Conservation (phyloP, 2,797 vertebrate species). For the Acanthurus tractus region DNA sequence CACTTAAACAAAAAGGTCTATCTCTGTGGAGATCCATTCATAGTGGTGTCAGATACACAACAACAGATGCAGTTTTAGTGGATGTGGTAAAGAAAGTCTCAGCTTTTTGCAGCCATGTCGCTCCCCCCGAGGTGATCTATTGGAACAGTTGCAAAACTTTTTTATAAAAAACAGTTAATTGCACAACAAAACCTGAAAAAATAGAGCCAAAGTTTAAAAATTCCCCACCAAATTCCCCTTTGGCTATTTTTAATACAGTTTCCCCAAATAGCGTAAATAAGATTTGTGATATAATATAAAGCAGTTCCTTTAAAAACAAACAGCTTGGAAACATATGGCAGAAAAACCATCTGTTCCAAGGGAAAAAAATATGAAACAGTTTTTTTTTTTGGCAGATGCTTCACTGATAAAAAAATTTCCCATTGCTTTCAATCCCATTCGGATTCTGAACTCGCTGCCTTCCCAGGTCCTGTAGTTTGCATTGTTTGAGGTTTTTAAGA, state of each 20-base stretch:
- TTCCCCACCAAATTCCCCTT: too few relatives aligned
- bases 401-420: slow-evolving; percentile 19
- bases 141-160: too few relatives aligned
- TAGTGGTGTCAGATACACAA: too few relatives aligned
- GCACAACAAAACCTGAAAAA: too few relatives aligned
- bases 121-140: too few relatives aligned
- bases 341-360: slow-evolving; percentile 4
- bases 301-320: neutral
- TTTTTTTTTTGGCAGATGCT: slow-evolving; percentile 23
- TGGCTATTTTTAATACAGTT: neutral
- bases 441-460: neutral
- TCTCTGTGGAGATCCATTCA: too few relatives aligned
- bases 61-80: too few relatives aligned
- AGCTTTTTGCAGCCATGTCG: too few relatives aligned
- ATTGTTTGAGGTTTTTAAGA: neutral
- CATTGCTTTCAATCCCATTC: slow-evolving; percentile 2
- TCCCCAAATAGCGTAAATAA: neutral
- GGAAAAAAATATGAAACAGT: slow-evolving; percentile 18
- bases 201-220: too few relatives aligned
- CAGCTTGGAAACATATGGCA: slow-evolving; percentile 2
- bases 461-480: neutral
- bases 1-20: too few relatives aligned
- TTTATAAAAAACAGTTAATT: too few relatives aligned
- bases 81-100: too few relatives aligned
- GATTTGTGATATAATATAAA: neutral